Conservation (phyloP, 2,113 vertebrate species). For the Oryctolagus cuniculus region mOryCun1.1 NC_091443.1:83537001-83537500, state of each 20-base stretch:
- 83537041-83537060: neutral
- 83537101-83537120: neutral
- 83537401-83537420: neutral
- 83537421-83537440: neutral
- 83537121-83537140: neutral
- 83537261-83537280: neutral
- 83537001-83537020: neutral
- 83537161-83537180: neutral
- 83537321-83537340: neutral
- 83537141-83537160: neutral
- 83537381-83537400: neutral
- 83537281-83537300: neutral
- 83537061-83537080: neutral
- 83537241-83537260: neutral
- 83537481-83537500: neutral
- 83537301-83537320: neutral
- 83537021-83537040: neutral
- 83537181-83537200: conserved; percentile 48
- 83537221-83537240: neutral
- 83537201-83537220: neutral
- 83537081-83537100: neutral
- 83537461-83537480: neutral
- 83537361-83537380: neutral
- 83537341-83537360: neutral
- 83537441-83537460: neutral